Evolutionary conservation across 2,888 invertebrate species (phyloP), one percentile per base, ranked within the genome.

Genomic region (Leucoma salicis): DNA sequence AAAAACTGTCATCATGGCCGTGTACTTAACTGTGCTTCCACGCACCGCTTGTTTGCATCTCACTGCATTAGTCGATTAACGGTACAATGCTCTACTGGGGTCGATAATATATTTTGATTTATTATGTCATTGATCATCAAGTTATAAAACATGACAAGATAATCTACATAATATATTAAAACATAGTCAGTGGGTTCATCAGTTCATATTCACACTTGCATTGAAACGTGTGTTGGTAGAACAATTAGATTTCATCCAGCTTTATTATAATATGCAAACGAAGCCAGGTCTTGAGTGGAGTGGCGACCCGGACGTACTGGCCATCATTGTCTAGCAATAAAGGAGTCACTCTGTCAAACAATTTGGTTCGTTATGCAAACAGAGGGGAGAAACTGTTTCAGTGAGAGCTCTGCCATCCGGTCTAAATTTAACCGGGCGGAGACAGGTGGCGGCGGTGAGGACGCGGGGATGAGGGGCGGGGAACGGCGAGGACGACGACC

Each of bases 391-490:
- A 82, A 78, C 74, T 74, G 81, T 78, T 76, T 76, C 77, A 81
- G 78, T 77, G 70, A 77, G 77, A 78, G 74, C 78, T 76, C 68
- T 57, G 75, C 76, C 74, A 77, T 81, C 78, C 82, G 76, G 78
- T 78, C 84, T 85, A 85, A 82, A 84, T 85, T 83, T 84, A 85
- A 79, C 68, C 70, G 70, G 74, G 69, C 67, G 70, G 76, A 73
- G 78, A 78, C 81, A 80, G 79, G 75, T 75, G 75, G 73, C 52
- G 64, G 62, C 53, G 66, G 49, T 55, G 51, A 54, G 54, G 54
- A n/a, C n/a, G 21, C 21, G 21, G 8, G 8, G 21, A 8, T 1
- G 21, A 52, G 64, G 62, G 53, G 66, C 49, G 54, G 54, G 53
- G 65, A 55, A 64, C 56, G 68, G 55, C 38, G 57, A 47, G 79